Conservation (phyloP, 37 sponge, comb jelly and placozoan species). For the Petrosia ficiformis region DNA sequence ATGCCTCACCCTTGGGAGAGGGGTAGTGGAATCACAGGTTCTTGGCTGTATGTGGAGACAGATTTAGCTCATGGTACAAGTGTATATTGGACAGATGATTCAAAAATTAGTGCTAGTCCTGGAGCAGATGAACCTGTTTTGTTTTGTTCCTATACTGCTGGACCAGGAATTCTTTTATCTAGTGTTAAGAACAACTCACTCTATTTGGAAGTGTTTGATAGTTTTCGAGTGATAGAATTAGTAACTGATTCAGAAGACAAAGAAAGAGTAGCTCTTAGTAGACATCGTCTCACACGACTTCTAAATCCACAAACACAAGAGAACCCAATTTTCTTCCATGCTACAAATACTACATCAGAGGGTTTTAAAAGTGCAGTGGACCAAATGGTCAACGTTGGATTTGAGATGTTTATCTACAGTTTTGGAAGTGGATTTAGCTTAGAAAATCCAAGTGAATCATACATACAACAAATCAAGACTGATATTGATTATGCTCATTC, state of each 20-base stretch:
- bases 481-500: conserved; percentile 31
- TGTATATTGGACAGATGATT: conserved; percentile 15
- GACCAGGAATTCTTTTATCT: conserved; percentile 20
- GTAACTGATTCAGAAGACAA: conserved; percentile 50
- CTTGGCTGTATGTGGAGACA: conserved; percentile 61
- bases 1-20: conserved; percentile 32
- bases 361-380: conserved; percentile 28
- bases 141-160: conserved; percentile 17
- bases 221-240: conserved; percentile 36
- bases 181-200: background rate
- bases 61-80: conserved; percentile 15
- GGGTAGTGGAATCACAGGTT: conserved; percentile 24
- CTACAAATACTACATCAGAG: conserved; percentile 14
- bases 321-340: conserved; percentile 69
- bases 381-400: conserved; percentile 52
- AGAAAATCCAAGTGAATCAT: conserved; percentile 14
- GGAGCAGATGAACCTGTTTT: conserved; percentile 58
- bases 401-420: conserved; percentile 70
- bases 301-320: conserved; percentile 66
- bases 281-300: conserved; percentile 56
- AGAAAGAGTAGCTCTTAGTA: conserved; percentile 57
- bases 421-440: conserved; percentile 57
- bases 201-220: conserved; percentile 16
- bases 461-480: conserved; percentile 13
- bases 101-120: conserved; percentile 6